Evolutionary conservation across 2,888 invertebrate genomes (phyloP).

Genomic region (Stegana nigrithorax): DNA sequence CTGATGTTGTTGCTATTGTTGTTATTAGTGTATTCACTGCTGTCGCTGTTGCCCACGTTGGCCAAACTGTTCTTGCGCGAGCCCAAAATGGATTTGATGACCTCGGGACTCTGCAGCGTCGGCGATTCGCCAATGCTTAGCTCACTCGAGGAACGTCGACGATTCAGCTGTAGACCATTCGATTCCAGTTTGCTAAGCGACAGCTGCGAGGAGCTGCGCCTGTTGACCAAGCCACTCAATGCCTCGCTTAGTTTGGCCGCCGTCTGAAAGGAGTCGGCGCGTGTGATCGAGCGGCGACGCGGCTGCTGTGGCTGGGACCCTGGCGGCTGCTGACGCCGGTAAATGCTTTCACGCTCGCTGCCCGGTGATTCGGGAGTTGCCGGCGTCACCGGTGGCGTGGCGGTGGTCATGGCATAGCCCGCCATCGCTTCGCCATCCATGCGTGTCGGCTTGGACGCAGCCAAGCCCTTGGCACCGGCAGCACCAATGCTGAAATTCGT

Average conservation of each 20-base stretch:
- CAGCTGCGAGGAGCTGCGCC: conserved; percentile 64
- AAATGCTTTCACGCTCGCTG: conserved; percentile 44
- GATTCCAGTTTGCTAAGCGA: conserved; percentile 58
- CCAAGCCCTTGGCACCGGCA: conserved; percentile 22
- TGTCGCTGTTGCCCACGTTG: conserved; percentile 44
- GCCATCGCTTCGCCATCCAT: neutral
- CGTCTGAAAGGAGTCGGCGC: conserved; percentile 66
- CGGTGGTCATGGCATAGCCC: neutral
- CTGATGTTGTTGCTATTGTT: conserved; percentile 9
- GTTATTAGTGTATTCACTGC: conserved; percentile 29
- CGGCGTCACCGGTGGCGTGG: neutral
- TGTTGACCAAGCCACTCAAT: neutral
- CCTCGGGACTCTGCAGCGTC: conserved; percentile 66
- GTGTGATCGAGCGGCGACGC: conserved; percentile 44
- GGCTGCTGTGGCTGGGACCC: conserved; percentile 24
- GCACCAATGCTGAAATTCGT: conserved; percentile 60
- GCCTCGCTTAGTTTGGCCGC: conserved; percentile 28
- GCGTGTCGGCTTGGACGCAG: neutral
- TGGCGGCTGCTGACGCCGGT: conserved; percentile 38
- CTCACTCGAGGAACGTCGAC: conserved; percentile 66
- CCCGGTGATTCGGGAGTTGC: conserved; percentile 18
- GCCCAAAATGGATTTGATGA: conserved; percentile 67
- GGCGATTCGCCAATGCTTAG: conserved; percentile 68
- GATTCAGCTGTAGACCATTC: conserved; percentile 40
- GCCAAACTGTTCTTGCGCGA: conserved; percentile 65